Percentiles rank a stretch among this genome's conserved stretches.
Evolutionary conservation across 2,113 vertebrate genomes (phyloP).

Genomic region (Sapajus apella): DNA sequence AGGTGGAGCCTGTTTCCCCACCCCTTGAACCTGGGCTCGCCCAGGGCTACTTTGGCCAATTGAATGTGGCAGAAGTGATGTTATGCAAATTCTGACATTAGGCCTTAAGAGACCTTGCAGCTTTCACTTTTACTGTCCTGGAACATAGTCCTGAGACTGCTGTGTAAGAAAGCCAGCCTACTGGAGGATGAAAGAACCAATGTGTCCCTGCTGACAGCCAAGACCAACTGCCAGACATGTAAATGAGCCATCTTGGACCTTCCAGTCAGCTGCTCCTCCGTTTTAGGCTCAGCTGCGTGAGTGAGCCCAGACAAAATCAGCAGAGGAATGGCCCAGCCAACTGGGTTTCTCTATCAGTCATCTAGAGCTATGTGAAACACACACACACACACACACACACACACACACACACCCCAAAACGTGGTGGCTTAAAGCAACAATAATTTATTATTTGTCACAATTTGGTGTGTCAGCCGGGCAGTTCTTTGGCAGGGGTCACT

Average conservation of each 20-base stretch:
- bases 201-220: neutral
- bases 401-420: neutral
- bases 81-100: neutral
- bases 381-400: too few species aligned
- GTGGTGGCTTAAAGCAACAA: neutral
- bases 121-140: neutral
- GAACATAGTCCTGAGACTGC: neutral
- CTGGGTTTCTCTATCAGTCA: neutral
- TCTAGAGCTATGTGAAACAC: neutral
- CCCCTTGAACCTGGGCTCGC: neutral
- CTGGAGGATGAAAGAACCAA: neutral
- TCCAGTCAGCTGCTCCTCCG: neutral
- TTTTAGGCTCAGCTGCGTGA: neutral
- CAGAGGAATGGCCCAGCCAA: neutral
- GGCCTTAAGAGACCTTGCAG: neutral
- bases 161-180: neutral
- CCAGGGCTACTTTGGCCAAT: neutral
- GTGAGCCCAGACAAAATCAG: neutral
- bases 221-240: neutral
- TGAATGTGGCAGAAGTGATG: neutral
- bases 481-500: neutral
- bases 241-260: neutral
- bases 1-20: neutral
- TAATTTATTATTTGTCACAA: neutral
- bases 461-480: neutral